Conservation (phyloP, 2,113 vertebrate genomes). For the Pleuronectes platessa region DNA sequence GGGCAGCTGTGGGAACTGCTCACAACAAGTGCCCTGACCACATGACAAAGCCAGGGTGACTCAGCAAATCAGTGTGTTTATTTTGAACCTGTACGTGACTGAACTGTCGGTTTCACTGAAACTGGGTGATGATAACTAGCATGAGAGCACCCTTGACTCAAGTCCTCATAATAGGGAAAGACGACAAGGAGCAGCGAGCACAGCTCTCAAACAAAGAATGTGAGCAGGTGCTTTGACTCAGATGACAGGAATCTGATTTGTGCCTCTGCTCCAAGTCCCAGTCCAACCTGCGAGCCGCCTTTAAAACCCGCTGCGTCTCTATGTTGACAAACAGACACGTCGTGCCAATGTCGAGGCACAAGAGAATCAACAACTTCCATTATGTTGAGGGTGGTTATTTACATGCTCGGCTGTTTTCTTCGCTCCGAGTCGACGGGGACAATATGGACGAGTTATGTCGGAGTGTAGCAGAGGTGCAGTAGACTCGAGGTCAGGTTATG, state of each 20-base stretch:
- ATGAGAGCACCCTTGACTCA: background rate
- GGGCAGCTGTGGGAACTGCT: background rate
- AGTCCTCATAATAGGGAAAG: slow-evolving; percentile 30
- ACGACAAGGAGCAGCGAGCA: slow-evolving; percentile 1
- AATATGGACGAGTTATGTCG: background rate
- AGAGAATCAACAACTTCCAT: background rate
- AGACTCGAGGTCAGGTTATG: slow-evolving; percentile 15
- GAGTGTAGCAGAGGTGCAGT: slow-evolving; percentile 1
- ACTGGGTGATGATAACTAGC: slow-evolving; percentile 6
- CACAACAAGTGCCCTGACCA: background rate
- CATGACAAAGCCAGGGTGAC: background rate
- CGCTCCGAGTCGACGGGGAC: background rate
- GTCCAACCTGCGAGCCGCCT: slow-evolving; percentile 47
- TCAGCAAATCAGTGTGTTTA: background rate
- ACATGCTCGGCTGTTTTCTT: background rate
- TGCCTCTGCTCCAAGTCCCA: slow-evolving; percentile 25
- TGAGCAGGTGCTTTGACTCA: slow-evolving; percentile 70
- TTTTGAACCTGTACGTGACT: background rate
- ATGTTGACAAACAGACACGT: slow-evolving; percentile 26
- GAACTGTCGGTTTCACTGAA: slow-evolving; percentile 28
- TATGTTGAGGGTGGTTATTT: background rate
- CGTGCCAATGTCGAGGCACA: background rate
- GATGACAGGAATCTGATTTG: slow-evolving; percentile 70
- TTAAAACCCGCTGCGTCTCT: background rate
- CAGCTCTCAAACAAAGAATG: slow-evolving; percentile 33